Evolutionary conservation across 1,140 invertebrate species (phyloP).

Genomic region (Lasaia peninsularis): DNA sequence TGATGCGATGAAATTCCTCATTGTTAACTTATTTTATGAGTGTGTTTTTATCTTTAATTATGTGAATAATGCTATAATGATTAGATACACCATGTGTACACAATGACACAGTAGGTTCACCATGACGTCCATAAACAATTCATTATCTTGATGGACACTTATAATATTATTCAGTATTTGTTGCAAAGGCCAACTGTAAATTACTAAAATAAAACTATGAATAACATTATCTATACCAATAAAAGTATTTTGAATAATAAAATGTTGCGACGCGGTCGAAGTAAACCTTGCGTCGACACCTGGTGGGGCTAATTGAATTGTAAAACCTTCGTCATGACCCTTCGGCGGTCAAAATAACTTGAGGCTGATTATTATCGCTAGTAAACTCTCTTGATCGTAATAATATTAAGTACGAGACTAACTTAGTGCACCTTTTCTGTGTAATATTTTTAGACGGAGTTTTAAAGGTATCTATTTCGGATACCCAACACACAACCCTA

Average conservation of each 20-base stretch:
- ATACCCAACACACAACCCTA: too few species aligned
- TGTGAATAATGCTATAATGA: conserved; percentile 18
- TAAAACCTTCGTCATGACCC: conserved; percentile 67
- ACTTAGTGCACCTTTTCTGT: background rate
- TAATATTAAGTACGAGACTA: conserved; percentile 5
- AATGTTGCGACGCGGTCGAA: conserved; percentile 38
- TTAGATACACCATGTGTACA: conserved; percentile 27
- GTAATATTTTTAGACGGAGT: background rate
- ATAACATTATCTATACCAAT: conserved; percentile 49
- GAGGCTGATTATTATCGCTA: conserved; percentile 65
- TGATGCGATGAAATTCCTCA: conserved; percentile 12
- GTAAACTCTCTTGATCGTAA: conserved; percentile 26
- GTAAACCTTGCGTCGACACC: conserved; percentile 58
- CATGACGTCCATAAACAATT: conserved; percentile 34
- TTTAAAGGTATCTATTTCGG: too few species aligned
- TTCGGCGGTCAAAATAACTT: conserved; percentile 61
- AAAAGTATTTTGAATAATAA: conserved; percentile 61
- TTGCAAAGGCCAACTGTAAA: conserved; percentile 35
- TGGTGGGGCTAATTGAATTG: conserved; percentile 71
- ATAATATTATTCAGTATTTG: conserved; percentile 38
- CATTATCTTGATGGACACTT: conserved; percentile 29
- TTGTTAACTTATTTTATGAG: conserved; percentile 17
- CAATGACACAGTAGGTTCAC: conserved; percentile 24
- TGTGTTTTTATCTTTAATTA: conserved; percentile 30
- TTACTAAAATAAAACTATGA: conserved; percentile 49